phyloP scores from a whole-genome alignment of 2,797 vertebrate genomes.

The Chloroceryle amazona region DNA sequence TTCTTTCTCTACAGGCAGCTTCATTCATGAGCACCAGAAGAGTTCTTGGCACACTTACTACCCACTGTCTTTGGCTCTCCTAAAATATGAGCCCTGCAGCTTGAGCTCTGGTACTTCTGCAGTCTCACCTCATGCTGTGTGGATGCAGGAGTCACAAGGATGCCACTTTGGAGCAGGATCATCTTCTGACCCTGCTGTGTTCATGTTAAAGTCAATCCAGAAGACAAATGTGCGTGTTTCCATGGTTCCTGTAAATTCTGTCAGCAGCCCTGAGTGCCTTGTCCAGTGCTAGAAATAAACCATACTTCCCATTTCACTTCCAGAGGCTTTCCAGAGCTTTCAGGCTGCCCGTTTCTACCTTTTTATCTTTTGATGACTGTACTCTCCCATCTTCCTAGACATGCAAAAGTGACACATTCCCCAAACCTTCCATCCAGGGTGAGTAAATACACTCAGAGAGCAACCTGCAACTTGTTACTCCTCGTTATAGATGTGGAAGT shows the following conservation, averaged over 20 bases:
- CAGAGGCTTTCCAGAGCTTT: constrained; percentile 56
- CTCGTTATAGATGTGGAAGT: background rate
- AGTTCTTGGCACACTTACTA: background rate
- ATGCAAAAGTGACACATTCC: background rate
- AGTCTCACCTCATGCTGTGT: background rate
- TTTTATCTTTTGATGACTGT: background rate
- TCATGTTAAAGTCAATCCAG: constrained; percentile 9
- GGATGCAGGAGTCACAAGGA: background rate
- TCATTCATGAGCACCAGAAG: background rate
- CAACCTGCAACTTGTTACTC: background rate
- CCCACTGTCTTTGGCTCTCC: background rate
- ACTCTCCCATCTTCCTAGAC: background rate
- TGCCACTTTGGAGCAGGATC: background rate
- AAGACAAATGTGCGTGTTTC: constrained; percentile 35
- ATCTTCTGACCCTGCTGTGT: constrained; percentile 30
- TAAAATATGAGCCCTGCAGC: background rate
- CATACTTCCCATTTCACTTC: background rate
- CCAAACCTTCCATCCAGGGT: background rate
- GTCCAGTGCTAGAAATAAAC: constrained; percentile 43
- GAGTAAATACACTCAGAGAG: background rate
- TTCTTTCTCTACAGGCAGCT: background rate
- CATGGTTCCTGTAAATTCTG: constrained; percentile 33
- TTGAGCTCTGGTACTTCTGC: background rate
- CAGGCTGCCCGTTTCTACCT: background rate
- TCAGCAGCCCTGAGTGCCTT: background rate